Evolutionary conservation across 1,140 invertebrate genomes (phyloP).

Genomic region (Leptinotarsa undecemlineata): DNA sequence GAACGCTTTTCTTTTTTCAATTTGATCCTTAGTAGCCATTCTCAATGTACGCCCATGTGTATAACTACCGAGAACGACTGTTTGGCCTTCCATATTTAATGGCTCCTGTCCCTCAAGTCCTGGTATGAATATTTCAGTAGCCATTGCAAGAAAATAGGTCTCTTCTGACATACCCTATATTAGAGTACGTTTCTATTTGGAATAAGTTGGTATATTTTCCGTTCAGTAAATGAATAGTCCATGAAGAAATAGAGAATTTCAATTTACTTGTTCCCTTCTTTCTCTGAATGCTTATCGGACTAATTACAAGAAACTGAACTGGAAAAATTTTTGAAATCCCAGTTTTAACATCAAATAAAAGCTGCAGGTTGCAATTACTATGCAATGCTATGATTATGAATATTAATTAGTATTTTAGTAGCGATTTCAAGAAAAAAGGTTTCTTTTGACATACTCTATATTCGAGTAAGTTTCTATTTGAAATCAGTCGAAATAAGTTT

Average conservation of each 20-base stretch:
- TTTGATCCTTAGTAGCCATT: neutral
- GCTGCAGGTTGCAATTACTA: no score
- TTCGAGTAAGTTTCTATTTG: slow-evolving; percentile 15
- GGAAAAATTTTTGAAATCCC: no score
- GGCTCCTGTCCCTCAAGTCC: slow-evolving; percentile 32
- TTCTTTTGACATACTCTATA: slow-evolving; percentile 31
- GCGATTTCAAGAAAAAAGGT: slow-evolving; percentile 22
- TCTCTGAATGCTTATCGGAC: neutral
- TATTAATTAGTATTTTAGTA: slow-evolving; percentile 20
- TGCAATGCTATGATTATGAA: no score
- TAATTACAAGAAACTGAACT: no score
- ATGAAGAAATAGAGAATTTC: neutral
- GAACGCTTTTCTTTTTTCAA: no score
- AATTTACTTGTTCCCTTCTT: neutral
- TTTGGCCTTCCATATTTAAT: slow-evolving; percentile 35
- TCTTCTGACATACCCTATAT: slow-evolving; percentile 32
- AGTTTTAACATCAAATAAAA: no score
- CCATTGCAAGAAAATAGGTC: slow-evolving; percentile 26
- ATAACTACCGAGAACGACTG: slow-evolving; percentile 34
- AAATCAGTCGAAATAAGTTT: neutral
- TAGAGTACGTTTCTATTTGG: slow-evolving; percentile 23
- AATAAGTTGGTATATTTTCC: slow-evolving; percentile 11
- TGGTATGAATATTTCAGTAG: slow-evolving; percentile 39
- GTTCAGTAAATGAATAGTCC: neutral
- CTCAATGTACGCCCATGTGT: neutral